Conservation (phyloP, 2,113 vertebrate genomes). For the Polypterus senegalus region DNA sequence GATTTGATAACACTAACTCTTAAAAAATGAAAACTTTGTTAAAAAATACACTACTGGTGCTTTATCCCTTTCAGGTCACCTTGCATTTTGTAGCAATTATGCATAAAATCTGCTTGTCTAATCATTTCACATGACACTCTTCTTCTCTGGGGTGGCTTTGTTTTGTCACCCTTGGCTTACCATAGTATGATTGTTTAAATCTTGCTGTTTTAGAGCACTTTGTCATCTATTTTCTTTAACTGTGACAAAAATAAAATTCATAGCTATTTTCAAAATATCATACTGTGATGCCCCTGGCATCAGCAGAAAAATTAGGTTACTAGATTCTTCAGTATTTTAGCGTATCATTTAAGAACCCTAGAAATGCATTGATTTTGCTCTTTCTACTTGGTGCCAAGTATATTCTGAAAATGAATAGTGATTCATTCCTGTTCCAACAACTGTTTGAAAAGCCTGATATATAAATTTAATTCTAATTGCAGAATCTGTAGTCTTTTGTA, state of each 20-base stretch:
- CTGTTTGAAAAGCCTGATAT: background rate
- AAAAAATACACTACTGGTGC: too few relatives aligned
- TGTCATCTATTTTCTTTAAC: background rate
- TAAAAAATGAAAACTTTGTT: too few relatives aligned
- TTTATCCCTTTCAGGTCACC: background rate
- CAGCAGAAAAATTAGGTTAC: background rate
- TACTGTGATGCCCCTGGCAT: background rate
- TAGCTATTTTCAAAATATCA: background rate
- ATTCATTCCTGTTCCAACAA: background rate
- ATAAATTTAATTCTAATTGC: too few relatives aligned
- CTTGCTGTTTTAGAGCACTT: background rate
- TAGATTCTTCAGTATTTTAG: background rate
- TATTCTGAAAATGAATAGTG: background rate
- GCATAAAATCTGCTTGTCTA: background rate
- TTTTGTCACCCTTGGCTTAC: background rate
- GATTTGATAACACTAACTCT: too few relatives aligned
- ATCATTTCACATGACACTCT: background rate
- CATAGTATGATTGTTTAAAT: background rate
- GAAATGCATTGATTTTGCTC: background rate
- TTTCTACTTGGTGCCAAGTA: background rate
- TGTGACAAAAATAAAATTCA: background rate
- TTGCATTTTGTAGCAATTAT: background rate
- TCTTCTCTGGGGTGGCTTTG: background rate
- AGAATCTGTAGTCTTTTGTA: too few relatives aligned
- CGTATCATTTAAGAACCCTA: background rate